A percentile compares a stretch with the other conserved stretches of the same genome.
phyloP scores from a whole-genome alignment of 2,113 vertebrate genomes.

The Python bivittatus region DNA sequence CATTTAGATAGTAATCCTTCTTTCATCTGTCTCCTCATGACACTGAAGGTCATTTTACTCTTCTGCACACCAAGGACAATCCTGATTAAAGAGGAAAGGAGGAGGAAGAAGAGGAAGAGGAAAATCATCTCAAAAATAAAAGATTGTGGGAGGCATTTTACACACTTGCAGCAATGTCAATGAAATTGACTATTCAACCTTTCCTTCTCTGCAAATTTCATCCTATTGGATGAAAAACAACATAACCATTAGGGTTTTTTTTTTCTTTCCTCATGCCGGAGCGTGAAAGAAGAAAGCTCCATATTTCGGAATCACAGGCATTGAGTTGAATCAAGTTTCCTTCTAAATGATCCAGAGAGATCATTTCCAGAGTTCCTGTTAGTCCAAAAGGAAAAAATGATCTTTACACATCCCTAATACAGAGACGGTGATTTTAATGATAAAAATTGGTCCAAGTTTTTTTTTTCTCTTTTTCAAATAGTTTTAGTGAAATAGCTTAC shows the following conservation, averaged over 20 bases:
- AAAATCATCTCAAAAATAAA: conserved; percentile 34
- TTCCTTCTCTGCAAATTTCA: not conserved
- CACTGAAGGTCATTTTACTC: not conserved
- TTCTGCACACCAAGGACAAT: not conserved
- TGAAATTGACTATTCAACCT: not conserved
- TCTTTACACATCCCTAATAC: not conserved
- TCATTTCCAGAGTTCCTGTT: not conserved
- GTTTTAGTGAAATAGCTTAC: not conserved
- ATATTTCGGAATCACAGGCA: not conserved
- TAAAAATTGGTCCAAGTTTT: conserved; percentile 31
- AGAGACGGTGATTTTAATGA: conserved; percentile 26
- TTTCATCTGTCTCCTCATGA: not conserved
- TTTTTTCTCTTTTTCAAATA: conserved; percentile 4
- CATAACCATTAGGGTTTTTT: not conserved
- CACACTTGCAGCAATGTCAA: not conserved
- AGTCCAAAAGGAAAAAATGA: not conserved
- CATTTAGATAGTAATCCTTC: not conserved
- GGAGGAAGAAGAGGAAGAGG: not conserved
- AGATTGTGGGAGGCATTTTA: not conserved
- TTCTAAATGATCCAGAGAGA: not conserved
- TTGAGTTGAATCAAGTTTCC: not conserved
- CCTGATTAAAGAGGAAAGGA: not conserved
- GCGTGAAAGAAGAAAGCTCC: not conserved
- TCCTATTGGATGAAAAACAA: not conserved
- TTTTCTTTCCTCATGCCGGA: not conserved